Evolutionary conservation across 2,888 invertebrate genomes (phyloP).

Genomic region (Reticulitermes lucifugus): DNA sequence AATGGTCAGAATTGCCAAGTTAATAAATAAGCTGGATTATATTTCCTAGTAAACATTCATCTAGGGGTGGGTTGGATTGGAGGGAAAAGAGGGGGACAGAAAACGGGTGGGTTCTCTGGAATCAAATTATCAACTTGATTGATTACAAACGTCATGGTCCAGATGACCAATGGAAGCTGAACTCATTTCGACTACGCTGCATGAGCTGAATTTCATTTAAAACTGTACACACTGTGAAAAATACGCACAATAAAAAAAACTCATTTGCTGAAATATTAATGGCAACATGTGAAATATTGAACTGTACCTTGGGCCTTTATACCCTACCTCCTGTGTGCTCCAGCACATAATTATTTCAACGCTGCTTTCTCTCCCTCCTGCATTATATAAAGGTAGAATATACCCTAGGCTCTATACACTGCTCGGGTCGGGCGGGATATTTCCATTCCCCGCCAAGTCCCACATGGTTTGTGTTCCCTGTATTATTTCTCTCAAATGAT

Average conservation of each 20-base stretch:
- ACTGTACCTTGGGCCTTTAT: conserved; percentile 53
- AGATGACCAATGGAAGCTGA: conserved; percentile 55
- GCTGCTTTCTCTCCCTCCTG: conserved; percentile 53
- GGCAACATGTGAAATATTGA: conserved; percentile 54
- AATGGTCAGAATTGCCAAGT: conserved; percentile 53
- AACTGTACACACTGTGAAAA: conserved; percentile 50
- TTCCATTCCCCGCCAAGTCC: conserved; percentile 47
- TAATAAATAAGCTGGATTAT: conserved; percentile 53
- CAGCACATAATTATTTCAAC: conserved; percentile 54
- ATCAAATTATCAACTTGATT: conserved; percentile 55
- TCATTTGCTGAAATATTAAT: conserved; percentile 54
- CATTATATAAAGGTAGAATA: conserved; percentile 54
- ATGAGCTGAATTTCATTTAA: conserved; percentile 50
- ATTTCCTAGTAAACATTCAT: conserved; percentile 53
- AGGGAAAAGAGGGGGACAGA: conserved; percentile 47
- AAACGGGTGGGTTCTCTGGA: conserved; percentile 49
- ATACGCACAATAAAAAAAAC: conserved; percentile 53
- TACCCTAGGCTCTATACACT: conserved; percentile 41
- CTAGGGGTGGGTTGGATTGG: conserved; percentile 56
- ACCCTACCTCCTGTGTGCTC: conserved; percentile 45
- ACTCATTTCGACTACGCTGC: conserved; percentile 48
- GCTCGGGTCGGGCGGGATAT: conserved; percentile 8
- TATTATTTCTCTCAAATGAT: conserved; percentile 47
- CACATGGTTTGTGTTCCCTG: conserved; percentile 50
- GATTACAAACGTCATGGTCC: conserved; percentile 54